Evolutionary conservation across 2,797 vertebrate species (phyloP), one percentile per base, ranked within the genome.

Genomic region (Enteromius thamalakanensis): DNA sequence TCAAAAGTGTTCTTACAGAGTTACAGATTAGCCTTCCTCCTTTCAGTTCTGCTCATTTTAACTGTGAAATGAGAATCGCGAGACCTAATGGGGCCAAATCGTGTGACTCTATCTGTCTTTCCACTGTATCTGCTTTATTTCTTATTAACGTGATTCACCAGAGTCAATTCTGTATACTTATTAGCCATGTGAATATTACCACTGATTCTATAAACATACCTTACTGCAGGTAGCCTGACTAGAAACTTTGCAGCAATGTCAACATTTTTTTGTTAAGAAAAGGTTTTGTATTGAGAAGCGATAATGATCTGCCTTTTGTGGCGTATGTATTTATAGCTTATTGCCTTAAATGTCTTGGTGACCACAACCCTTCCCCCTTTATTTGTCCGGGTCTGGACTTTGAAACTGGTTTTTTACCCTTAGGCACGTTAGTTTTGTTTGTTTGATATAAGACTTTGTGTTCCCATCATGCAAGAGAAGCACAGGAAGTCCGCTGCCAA

Each of bases 21-120:
- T 19, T 53, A 29, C n/a, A n/a, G 55, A 32, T 23, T 47, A 1
- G 23, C 51, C 78, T 23, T 79, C 62, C 49, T 74, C 15, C 47
- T 80, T 80, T 80, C 51, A 58, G 78, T 80, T 80, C 47, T 55
- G 64, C 9, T 80, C n/a, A 42, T 47, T 53, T 79, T 68, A 37
- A 68, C 64, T 79, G 76, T 51, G 32, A 68, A 79, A 69, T 55
- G 64, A 45, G 15, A 68, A 40, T 53, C 4, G 32, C 8, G 7
- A 79, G 47, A 34, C 34, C 9, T 80, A 6, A 14, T 47, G 58
- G 42, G 17, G n/a, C 60, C 42, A 49, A 34, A 62, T 19, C 2
- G n/a, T 76, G 34, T 62, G 37, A 62, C 34, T 26, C 12, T 17
- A 49, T 47, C 19, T 67, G 72, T 21, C 3, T 40, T 40, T 75